Percentiles rank a stretch among this genome's conserved stretches.
phyloP scores from a whole-genome alignment of 2,113 vertebrate species.

The cattle (Bos taurus) region DNA sequence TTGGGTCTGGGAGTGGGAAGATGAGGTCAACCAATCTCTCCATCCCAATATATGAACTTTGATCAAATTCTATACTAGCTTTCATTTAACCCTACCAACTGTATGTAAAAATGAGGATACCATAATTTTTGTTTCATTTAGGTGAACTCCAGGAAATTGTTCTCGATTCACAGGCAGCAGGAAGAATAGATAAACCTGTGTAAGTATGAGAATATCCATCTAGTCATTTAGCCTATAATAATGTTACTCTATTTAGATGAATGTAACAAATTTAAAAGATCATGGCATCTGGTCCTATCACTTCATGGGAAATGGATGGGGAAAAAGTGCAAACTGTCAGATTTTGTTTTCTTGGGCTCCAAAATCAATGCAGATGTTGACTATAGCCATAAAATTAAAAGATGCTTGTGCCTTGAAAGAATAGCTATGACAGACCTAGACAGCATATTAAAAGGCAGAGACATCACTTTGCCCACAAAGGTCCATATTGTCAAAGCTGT shows the following conservation, averaged over 20 bases:
- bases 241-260: neutral
- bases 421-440: neutral
- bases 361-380: neutral
- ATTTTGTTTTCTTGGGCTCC: neutral
- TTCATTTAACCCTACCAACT: neutral
- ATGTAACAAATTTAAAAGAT: neutral
- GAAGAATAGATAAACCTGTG: conserved; percentile 71
- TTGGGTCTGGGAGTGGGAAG: neutral
- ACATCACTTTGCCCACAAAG: neutral
- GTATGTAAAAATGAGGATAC: neutral
- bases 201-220: conserved; percentile 79
- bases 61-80: neutral
- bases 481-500: neutral
- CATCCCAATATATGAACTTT: neutral
- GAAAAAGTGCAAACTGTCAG: neutral
- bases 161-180: conserved; percentile 83
- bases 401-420: neutral
- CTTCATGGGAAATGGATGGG: neutral
- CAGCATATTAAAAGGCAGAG: neutral
- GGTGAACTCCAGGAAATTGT: conserved; percentile 79
- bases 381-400: neutral
- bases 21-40: neutral
- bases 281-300: neutral
- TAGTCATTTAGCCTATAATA: neutral
- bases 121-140: conserved; percentile 76